Conservation (phyloP, 1,140 invertebrate genomes). For the Stratiolaelaps scimitus region DNA sequence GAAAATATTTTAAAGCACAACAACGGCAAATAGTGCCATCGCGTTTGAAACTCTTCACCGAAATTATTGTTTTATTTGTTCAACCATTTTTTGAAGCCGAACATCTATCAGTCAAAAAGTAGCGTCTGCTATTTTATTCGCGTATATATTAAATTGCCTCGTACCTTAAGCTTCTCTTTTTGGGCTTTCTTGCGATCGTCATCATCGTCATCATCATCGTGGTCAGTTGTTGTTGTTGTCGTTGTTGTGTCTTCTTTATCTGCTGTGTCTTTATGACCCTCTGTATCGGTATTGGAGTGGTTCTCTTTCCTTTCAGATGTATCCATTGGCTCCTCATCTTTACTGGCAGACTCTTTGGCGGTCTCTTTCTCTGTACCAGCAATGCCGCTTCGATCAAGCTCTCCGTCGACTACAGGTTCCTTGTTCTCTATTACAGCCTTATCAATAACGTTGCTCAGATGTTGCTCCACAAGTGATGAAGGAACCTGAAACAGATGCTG, state of each 20-base stretch:
- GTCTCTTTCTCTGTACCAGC: slow-evolving; percentile 42
- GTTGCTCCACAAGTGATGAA: slow-evolving; percentile 18
- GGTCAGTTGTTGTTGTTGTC: too few species aligned
- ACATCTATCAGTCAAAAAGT: neutral
- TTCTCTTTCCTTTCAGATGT: slow-evolving; percentile 39
- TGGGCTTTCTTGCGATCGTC: slow-evolving; percentile 13
- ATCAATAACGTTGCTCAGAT: slow-evolving; percentile 11
- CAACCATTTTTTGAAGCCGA: neutral
- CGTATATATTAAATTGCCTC: neutral
- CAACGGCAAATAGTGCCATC: too few species aligned
- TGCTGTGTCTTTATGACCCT: slow-evolving; percentile 39
- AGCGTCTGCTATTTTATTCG: neutral
- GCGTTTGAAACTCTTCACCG: too few species aligned
- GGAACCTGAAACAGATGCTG: neutral
- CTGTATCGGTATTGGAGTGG: slow-evolving; percentile 40
- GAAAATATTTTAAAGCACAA: too few species aligned
- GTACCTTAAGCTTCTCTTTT: slow-evolving; percentile 17
- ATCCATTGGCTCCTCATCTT: slow-evolving; percentile 33
- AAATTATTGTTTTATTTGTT: too few species aligned
- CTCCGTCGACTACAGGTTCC: slow-evolving; percentile 38
- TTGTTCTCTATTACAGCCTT: slow-evolving; percentile 37
- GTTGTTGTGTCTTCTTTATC: too few species aligned
- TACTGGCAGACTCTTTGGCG: slow-evolving; percentile 37
- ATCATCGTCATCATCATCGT: slow-evolving; percentile 24
- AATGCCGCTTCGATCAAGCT: slow-evolving; percentile 16